Conservation (phyloP, 2,113 vertebrate species). For the Apodemus speciosus region DNA sequence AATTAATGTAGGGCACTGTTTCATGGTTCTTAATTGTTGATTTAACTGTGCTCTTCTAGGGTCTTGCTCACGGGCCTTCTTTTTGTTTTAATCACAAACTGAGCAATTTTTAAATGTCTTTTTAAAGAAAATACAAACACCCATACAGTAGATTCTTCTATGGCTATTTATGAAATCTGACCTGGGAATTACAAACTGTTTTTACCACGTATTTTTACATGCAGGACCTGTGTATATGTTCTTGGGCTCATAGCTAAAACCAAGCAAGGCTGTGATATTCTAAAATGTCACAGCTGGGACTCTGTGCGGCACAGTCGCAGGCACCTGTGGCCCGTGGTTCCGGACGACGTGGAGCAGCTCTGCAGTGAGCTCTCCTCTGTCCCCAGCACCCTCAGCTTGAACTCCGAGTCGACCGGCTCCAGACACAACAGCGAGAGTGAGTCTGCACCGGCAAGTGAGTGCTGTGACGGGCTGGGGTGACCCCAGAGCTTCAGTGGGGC, state of each 20-base stretch:
- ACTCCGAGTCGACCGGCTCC: conserved; percentile 97
- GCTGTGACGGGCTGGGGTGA: background rate
- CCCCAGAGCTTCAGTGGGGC: conserved; percentile 24
- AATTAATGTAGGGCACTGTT: background rate
- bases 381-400: conserved; percentile 92
- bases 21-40: background rate
- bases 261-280: conserved; percentile 96
- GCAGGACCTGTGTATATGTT: conserved; percentile 95
- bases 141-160: conserved; percentile 14
- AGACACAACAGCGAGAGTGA: conserved; percentile 99
- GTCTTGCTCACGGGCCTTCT: background rate
- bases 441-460: conserved; percentile 94
- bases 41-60: background rate
- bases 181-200: background rate
- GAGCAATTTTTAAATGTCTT: background rate
- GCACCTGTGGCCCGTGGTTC: conserved; percentile 96
- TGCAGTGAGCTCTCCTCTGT: conserved; percentile 90
- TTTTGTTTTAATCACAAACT: background rate
- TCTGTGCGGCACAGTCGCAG: conserved; percentile 95
- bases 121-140: conserved; percentile 21
- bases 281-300: conserved; percentile 96
- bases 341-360: conserved; percentile 94
- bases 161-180: conserved; percentile 54
- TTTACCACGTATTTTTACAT: conserved; percentile 63
- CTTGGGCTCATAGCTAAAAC: conserved; percentile 97